A percentile compares a stretch with the other conserved stretches of the same genome.
phyloP scores from a whole-genome alignment of 2,113 vertebrate species.

The Zosterops japonicus region DNA sequence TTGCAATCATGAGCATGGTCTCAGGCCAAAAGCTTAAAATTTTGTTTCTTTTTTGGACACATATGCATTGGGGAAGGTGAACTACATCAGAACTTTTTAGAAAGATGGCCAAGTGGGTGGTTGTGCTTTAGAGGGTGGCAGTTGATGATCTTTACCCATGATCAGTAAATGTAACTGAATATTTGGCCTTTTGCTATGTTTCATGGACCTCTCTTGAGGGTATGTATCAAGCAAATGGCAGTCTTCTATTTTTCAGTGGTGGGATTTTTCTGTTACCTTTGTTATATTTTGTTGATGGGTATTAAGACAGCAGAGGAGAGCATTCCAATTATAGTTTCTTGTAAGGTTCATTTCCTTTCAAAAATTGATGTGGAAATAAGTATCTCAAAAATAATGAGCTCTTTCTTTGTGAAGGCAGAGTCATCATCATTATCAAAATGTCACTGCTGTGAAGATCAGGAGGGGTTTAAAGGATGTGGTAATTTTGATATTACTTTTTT shows the following conservation, averaged over 20 bases:
- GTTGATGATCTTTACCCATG: not conserved
- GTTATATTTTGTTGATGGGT: not conserved
- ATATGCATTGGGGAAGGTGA: not conserved
- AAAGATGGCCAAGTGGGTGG: not conserved
- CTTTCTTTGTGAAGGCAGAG: not conserved
- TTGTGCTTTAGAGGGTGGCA: not conserved
- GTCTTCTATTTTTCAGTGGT: not conserved
- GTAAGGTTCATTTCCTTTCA: slow-evolving; percentile 35
- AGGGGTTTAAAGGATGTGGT: not conserved
- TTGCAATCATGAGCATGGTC: not conserved
- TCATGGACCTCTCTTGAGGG: not conserved
- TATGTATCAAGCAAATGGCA: not conserved
- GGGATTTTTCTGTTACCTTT: not conserved
- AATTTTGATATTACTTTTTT: not conserved
- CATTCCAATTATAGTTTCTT: slow-evolving; percentile 19
- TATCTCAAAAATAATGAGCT: slow-evolving; percentile 47
- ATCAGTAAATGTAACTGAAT: not conserved
- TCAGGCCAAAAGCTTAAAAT: not conserved
- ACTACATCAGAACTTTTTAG: not conserved
- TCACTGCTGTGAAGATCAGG: not conserved
- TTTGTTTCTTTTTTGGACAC: not conserved
- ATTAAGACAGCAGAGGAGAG: not conserved
- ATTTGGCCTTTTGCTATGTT: not conserved
- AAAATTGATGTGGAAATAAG: slow-evolving; percentile 20
- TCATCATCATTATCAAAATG: slow-evolving; percentile 36